Conservation (phyloP, 2,888 invertebrate genomes). For the Pycnomerus fuliginosus region DNA sequence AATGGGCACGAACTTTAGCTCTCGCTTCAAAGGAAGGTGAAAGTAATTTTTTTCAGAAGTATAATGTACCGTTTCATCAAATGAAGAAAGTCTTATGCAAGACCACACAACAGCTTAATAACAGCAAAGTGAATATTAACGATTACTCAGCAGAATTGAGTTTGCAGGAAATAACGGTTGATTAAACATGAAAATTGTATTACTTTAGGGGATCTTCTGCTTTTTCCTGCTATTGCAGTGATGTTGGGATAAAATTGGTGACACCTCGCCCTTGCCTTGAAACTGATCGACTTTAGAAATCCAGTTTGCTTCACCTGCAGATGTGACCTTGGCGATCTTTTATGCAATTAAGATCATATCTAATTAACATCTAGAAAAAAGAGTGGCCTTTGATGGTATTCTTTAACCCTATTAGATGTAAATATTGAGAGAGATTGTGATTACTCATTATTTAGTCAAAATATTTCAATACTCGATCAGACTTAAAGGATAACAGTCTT, state of each 20-base stretch:
- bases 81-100: conserved; percentile 3
- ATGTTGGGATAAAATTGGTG: too few relatives aligned
- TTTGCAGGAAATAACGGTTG: background rate
- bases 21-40: conserved; percentile 6
- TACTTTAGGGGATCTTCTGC: too few relatives aligned
- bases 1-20: background rate
- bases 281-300: too few relatives aligned
- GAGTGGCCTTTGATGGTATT: too few relatives aligned
- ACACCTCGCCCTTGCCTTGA: too few relatives aligned
- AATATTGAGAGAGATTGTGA: background rate
- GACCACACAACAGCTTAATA: background rate
- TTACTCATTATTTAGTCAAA: background rate
- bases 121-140: background rate
- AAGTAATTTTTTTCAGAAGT: conserved; percentile 6
- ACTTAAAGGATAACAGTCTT: background rate
- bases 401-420: too few relatives aligned
- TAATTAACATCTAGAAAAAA: too few relatives aligned
- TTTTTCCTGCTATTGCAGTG: too few relatives aligned
- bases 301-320: too few relatives aligned
- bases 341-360: too few relatives aligned
- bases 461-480: background rate
- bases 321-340: too few relatives aligned
- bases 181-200: too few relatives aligned
- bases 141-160: background rate
- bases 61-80: conserved; percentile 1